Percentiles rank a stretch among this genome's conserved stretches.
phyloP scores from a whole-genome alignment of 2,113 vertebrate species.

The Otus sunia region DNA sequence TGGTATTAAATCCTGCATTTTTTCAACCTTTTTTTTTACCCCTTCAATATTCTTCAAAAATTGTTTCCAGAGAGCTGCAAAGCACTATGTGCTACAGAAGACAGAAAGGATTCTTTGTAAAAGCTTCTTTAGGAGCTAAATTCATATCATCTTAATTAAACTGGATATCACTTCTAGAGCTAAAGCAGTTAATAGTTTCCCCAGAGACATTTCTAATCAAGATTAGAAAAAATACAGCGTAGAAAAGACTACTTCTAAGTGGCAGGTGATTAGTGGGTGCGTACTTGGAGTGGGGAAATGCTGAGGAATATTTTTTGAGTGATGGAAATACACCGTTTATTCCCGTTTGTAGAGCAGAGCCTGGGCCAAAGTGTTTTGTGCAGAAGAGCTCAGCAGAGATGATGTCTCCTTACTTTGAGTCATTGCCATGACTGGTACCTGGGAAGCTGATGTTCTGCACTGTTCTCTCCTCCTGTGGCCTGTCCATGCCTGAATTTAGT shows the following conservation, averaged over 20 bases:
- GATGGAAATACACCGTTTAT: constrained; percentile 19
- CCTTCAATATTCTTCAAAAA: not conserved
- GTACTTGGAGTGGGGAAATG: not conserved
- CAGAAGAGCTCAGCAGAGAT: constrained; percentile 29
- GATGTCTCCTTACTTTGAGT: constrained; percentile 1
- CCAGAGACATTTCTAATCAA: constrained; percentile 5
- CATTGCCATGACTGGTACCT: not conserved
- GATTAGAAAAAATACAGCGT: not conserved
- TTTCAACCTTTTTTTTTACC: not conserved
- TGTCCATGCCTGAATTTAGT: not conserved
- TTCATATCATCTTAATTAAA: constrained; percentile 31
- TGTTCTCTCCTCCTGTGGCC: not conserved
- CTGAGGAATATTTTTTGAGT: not conserved
- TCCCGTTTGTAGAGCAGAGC: not conserved
- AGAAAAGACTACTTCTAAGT: not conserved
- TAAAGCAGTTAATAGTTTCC: not conserved
- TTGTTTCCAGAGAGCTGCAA: not conserved
- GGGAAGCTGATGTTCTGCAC: not conserved
- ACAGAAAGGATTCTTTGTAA: not conserved
- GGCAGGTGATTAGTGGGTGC: not conserved
- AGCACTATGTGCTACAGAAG: not conserved
- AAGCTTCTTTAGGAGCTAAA: not conserved
- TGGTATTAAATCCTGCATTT: not conserved
- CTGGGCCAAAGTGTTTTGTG: not conserved
- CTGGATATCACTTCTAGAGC: not conserved